These are phyloP conservation scores for Athripsodes cinereus DNA, from an alignment of 2,888 invertebrate species.

Conservation along the genomic window DNA sequence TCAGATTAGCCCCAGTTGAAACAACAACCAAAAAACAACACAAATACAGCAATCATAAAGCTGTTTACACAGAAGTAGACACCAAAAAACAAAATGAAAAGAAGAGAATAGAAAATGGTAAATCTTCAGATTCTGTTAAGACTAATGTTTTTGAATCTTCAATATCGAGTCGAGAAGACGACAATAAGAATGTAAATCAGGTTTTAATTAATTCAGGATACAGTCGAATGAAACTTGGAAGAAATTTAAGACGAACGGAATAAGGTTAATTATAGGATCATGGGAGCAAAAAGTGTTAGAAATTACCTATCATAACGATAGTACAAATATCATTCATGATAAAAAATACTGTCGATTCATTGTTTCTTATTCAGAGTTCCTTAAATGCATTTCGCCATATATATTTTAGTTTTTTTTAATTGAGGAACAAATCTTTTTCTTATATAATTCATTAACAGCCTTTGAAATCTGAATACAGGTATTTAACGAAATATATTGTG, in stretches of 20 bases:
- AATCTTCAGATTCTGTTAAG: background rate
- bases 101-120: conserved; percentile 10
- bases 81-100: conserved; percentile 20
- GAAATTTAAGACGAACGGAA: conserved; percentile 29
- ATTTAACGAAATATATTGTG: too few relatives aligned
- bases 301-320: too few relatives aligned
- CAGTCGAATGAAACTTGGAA: conserved; percentile 49
- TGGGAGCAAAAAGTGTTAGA: background rate
- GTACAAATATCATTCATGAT: too few relatives aligned
- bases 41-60: conserved; percentile 24
- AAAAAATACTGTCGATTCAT: too few relatives aligned
- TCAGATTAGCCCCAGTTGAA: conserved; percentile 20
- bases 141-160: background rate
- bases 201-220: conserved; percentile 38
- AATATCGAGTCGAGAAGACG: background rate
- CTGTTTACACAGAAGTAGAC: conserved; percentile 22
- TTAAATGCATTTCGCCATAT: too few relatives aligned
- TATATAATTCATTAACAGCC: too few relatives aligned
- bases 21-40: conserved; percentile 11
- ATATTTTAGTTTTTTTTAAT: too few relatives aligned
- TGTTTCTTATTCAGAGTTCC: too few relatives aligned
- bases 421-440: too few relatives aligned
- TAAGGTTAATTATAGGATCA: conserved; percentile 7
- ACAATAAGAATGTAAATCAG: conserved; percentile 29
- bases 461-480: too few relatives aligned